Evolutionary conservation across 2,797 vertebrate species (phyloP), one percentile per base, ranked within the genome.

Genomic region (Characodon lateralis): DNA sequence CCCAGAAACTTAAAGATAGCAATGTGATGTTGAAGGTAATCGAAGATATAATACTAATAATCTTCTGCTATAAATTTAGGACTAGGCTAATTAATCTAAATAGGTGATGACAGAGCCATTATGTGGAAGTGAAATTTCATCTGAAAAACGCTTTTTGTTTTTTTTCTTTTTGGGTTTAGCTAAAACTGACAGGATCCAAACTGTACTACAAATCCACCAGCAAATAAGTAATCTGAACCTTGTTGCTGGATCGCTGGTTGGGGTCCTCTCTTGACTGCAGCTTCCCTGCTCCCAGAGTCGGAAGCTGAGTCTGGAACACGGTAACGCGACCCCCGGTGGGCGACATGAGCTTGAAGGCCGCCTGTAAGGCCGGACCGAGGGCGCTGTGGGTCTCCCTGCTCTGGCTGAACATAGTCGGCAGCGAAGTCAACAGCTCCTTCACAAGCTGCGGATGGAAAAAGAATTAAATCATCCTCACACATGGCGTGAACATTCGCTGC

Each of bases 231-330:
- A 0, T 56, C 35, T 0, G 13, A 41, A 98, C 98, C 97, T 99
- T 99, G n/a, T 95, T 96, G 94, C 96, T 98, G 1, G 97, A 98
- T 81, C 98, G 96, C 89, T 98, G 97, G 93, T 98, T 99, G 73
- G 98, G 98, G 90, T 99, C 98, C 90, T 99, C 98, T 88, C 98
- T 95, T 1, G 98, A 97, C 82, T 98, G 97, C 89, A 99, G 92
- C 59, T 93, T 93, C 2, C 98, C 98, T 0, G 96, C 95, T 2
- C 98, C 98, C 84, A 99, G 82, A 8, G 97, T 97, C 0, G 98
- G 97, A 73, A 99, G 94, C 93, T 99, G 98, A 28, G 97, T 98
- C 89, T 99, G 98, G 92, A 99, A 99, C 69, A 99, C 97, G 0
- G 97, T 97, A 86, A 99, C 91, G 0, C 98, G 96, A 0, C 98